Base-by-base conservation (phyloP, 1,140 invertebrate species). In the Batillaria attramentaria region DNA sequence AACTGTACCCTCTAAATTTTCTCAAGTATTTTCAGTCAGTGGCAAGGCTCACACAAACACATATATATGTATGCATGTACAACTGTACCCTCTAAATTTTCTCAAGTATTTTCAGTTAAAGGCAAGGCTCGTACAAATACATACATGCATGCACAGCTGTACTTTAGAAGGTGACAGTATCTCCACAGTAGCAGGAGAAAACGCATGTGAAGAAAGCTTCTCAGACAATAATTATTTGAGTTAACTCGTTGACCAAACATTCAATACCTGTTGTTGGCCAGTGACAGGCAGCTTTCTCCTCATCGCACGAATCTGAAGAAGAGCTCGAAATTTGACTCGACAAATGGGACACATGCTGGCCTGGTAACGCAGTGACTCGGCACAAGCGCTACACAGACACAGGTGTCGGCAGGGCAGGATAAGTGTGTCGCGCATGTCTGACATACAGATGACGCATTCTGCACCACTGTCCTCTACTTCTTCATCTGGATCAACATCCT, bases 361-460 rank as follows among this genome's bases (percentile, higher is more conserved):
- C 93, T 99, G 97, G 90, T 99, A 99, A 77, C 97, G 93, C 69
- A 99, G 92, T 0, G 97, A 98, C 91, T 99, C 97, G 0, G 98
- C 98, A 92, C 98, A 99, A 0, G 95, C 95, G 91, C 98, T 97
- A 90, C 99, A 99, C 74, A 99, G 91, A 89, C 99, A 99, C 24
- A 99, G 93, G 92, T 99, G 99, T 42, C 98, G 94, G 89, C 99
- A 99, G 0, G 99, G 99, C 81, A 99, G 92, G 84, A 99, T 99
- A 31, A 99, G 92, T 0, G 99, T 99, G 90, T 99, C 98, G 0
- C 98, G 92, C 20, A 97, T 95, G 89, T 99, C 98, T 87, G 96
- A 97, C 97, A 99, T 99, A 90, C 98, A 99, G 87, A 99, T 99
- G 18, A 99, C 98, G 92, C 99, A 99, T 92, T 99, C 99, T 16